These are phyloP conservation scores for Furcifer pardalis DNA, from an alignment of 2,797 vertebrate genomes.

Conservation along the genomic window DNA sequence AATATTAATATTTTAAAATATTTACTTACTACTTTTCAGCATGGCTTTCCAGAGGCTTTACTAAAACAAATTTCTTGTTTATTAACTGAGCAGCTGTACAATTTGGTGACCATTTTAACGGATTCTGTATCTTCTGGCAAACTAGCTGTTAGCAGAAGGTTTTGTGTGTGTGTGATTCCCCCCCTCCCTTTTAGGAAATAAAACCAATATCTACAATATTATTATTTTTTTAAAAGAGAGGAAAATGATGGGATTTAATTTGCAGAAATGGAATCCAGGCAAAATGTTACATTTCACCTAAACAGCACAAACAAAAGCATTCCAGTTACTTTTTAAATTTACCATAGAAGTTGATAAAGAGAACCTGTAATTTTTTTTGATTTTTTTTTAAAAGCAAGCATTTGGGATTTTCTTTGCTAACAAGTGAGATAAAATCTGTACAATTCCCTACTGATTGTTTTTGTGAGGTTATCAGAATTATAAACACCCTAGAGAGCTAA, in stretches of 20 bases:
- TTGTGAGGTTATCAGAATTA: conserved; percentile 47
- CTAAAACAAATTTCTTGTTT: conserved; percentile 22
- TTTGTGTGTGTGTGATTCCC: background rate
- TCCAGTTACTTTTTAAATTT: background rate
- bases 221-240: conserved; percentile 7
- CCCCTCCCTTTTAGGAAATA: conserved; percentile 6
- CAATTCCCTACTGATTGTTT: conserved; percentile 52
- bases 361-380: background rate
- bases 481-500: conserved; percentile 42
- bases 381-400: conserved; percentile 24
- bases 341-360: conserved; percentile 29
- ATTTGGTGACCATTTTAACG: conserved; percentile 34
- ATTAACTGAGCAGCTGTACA: conserved; percentile 1
- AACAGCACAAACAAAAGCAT: conserved; percentile 3
- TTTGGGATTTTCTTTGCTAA: conserved; percentile 46
- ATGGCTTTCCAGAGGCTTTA: background rate
- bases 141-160: background rate
- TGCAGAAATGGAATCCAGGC: conserved; percentile 2
- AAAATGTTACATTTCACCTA: background rate
- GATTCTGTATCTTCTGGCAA: background rate
- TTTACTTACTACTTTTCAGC: background rate
- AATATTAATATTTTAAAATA: background rate
- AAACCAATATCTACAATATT: background rate
- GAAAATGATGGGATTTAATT: background rate
- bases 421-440: conserved; percentile 53